A percentile compares a stretch with the other conserved stretches of the same genome.
These are phyloP conservation scores for Paguma larvata DNA, from an alignment of 2,797 vertebrate genomes.

Conservation along the genomic window DNA sequence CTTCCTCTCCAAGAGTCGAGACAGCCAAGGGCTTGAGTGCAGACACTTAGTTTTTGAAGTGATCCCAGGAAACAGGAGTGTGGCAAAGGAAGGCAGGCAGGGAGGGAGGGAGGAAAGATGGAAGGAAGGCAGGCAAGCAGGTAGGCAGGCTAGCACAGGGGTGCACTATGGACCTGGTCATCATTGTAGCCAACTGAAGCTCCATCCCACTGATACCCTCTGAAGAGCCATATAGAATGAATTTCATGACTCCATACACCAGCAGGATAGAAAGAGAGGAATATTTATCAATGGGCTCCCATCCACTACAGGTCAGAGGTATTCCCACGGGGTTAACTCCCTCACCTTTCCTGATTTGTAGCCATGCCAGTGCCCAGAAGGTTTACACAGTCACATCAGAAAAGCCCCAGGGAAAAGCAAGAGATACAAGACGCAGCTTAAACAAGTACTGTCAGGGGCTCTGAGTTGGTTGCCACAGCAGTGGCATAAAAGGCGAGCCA, in stretches of 20 bases:
- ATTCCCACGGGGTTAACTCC: neutral
- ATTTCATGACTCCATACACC: neutral
- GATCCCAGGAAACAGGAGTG: neutral
- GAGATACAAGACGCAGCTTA: neutral
- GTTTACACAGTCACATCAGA: neutral
- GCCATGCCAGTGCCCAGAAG: neutral
- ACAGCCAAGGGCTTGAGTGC: neutral
- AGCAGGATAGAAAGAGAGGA: neutral
- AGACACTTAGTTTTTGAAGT: neutral
- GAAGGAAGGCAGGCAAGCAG: neutral
- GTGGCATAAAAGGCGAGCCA: neutral
- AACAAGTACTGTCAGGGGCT: neutral
- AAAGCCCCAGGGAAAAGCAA: neutral
- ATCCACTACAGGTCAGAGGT: too few relatives aligned
- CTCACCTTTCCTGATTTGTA: neutral
- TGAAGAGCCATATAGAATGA: neutral
- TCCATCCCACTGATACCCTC: neutral
- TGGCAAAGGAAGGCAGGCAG: neutral
- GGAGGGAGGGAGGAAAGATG: neutral
- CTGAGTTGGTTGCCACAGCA: neutral
- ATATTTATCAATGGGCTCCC: neutral
- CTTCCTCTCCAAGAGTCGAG: neutral
- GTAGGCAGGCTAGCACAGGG: neutral
- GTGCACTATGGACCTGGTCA: neutral
- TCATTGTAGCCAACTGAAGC: neutral